These are phyloP conservation scores for Gastrophysa polygoni DNA, from an alignment of 2,888 invertebrate genomes.

Conservation along the genomic window DNA sequence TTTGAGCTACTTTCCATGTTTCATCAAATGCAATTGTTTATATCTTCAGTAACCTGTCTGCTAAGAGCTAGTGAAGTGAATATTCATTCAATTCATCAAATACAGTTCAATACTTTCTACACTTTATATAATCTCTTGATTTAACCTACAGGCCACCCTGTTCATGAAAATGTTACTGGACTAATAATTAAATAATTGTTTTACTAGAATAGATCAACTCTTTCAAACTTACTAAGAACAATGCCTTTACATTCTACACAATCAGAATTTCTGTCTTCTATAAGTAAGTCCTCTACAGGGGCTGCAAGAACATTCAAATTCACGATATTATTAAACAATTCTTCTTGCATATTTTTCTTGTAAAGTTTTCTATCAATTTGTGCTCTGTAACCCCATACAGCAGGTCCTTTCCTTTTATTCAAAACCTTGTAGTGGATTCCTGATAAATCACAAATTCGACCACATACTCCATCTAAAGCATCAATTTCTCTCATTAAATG, in stretches of 20 bases:
- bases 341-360: slow-evolving; percentile 74
- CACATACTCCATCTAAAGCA: slow-evolving; percentile 86
- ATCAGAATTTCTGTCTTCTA: slow-evolving; percentile 54
- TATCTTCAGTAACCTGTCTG: too few species aligned
- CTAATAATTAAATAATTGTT: too few species aligned
- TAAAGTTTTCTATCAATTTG: slow-evolving; percentile 86
- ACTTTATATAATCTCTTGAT: too few species aligned
- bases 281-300: slow-evolving; percentile 79
- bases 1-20: too few species aligned
- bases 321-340: slow-evolving; percentile 66
- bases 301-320: slow-evolving; percentile 72
- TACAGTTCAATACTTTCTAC: too few species aligned
- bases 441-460: slow-evolving; percentile 78
- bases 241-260: slow-evolving; percentile 60
- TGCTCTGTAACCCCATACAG: slow-evolving; percentile 87
- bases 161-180: too few species aligned
- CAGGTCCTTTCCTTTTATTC: slow-evolving; percentile 83
- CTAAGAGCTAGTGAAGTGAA: too few species aligned
- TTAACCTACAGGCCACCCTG: too few species aligned
- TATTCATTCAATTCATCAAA: too few species aligned
- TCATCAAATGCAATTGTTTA: too few species aligned
- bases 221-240: slow-evolving; percentile 59
- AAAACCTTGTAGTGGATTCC: slow-evolving; percentile 81
- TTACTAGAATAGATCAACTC: too few species aligned
- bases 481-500: slow-evolving; percentile 87